These are phyloP conservation scores for Umimayanthus kanabou DNA, from an alignment of 92 coral and sea anemone species.

Conservation along the genomic window DNA sequence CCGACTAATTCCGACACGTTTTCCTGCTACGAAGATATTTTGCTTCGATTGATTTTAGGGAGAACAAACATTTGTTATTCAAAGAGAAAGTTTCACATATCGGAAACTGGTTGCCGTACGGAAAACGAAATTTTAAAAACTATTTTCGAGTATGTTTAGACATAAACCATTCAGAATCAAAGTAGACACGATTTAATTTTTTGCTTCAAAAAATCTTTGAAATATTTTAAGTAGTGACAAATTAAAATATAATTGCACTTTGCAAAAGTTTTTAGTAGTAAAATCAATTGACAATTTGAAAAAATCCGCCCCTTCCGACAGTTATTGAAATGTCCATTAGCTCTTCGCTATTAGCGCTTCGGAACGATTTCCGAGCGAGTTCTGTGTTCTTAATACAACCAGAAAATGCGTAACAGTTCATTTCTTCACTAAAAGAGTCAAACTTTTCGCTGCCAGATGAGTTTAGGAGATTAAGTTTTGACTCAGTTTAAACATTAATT, in stretches of 20 bases:
- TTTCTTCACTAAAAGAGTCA: neutral
- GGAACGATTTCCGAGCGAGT: neutral
- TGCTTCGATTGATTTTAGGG: conserved; percentile 1
- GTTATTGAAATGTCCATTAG: conserved; percentile 10
- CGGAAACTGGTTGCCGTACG: neutral
- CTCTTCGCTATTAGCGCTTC: neutral
- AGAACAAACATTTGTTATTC: conserved; percentile 5
- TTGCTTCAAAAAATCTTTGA: neutral
- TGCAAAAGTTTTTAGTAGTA: neutral
- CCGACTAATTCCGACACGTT: neutral
- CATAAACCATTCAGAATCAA: neutral
- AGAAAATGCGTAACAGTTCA: too few species aligned
- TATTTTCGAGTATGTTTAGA: neutral
- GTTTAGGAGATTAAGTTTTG: too few species aligned
- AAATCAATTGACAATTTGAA: neutral
- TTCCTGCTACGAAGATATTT: conserved; percentile 4
- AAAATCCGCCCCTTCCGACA: neutral
- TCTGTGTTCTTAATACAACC: too few species aligned
- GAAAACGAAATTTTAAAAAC: neutral
- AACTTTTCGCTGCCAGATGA: too few species aligned
- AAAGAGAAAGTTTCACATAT: neutral
- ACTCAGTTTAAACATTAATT: too few species aligned
- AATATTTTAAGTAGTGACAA: neutral
- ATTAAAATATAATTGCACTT: neutral
- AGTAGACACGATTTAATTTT: neutral